phyloP scores from a whole-genome alignment of 1,140 invertebrate species.

The Calliopsis andreniformis region DNA sequence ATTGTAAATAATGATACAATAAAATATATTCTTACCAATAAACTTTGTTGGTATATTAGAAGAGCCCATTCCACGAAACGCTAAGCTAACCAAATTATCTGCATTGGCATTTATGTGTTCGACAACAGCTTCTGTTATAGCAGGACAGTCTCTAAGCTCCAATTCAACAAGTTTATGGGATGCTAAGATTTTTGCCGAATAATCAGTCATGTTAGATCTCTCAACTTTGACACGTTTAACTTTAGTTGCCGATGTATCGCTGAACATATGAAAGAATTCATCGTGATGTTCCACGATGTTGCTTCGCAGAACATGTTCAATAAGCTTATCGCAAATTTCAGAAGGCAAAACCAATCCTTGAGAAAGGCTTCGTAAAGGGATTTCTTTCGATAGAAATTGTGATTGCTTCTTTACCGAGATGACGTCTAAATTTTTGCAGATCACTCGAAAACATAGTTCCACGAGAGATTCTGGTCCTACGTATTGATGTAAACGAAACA shows the following conservation, averaged over 20 bases:
- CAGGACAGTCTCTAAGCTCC: slow-evolving; percentile 87
- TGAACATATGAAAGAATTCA: slow-evolving; percentile 87
- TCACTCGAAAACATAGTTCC: slow-evolving; percentile 85
- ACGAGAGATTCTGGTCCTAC: slow-evolving; percentile 79
- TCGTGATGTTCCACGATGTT: slow-evolving; percentile 83
- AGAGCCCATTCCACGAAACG: slow-evolving; percentile 59
- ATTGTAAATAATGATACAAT: background rate
- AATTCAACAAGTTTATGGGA: slow-evolving; percentile 88
- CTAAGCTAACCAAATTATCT: slow-evolving; percentile 79
- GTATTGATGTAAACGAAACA: slow-evolving; percentile 72
- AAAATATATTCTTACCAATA: slow-evolving; percentile 4
- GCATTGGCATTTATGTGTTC: slow-evolving; percentile 83
- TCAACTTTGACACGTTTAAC: slow-evolving; percentile 87
- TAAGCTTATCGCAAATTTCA: slow-evolving; percentile 87
- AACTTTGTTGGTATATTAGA: slow-evolving; percentile 18
- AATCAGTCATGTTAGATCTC: slow-evolving; percentile 87
- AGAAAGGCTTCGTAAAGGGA: slow-evolving; percentile 71
- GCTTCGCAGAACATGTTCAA: slow-evolving; percentile 84
- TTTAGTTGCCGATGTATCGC: slow-evolving; percentile 85
- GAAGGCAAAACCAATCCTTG: slow-evolving; percentile 84
- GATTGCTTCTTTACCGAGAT: slow-evolving; percentile 80
- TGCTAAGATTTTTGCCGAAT: slow-evolving; percentile 86
- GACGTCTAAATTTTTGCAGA: slow-evolving; percentile 84
- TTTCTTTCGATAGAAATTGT: background rate
- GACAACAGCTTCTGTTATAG: slow-evolving; percentile 84